These are phyloP conservation scores for Euzophera pinguis DNA, from an alignment of 2,888 invertebrate genomes.

Conservation along the genomic window DNA sequence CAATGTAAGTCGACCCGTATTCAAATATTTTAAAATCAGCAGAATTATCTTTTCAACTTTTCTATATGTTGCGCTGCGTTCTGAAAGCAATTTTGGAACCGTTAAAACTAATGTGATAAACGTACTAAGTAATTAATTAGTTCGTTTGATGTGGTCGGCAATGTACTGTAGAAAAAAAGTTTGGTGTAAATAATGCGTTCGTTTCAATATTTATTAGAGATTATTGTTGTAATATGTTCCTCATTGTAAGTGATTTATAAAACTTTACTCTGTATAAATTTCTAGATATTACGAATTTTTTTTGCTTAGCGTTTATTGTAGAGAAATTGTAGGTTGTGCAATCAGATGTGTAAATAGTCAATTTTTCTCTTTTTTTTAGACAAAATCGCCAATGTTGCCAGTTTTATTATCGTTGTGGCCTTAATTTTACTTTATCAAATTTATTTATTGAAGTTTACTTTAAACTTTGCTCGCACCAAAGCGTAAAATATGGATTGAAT, in stretches of 20 bases:
- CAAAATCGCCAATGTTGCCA: slow-evolving; percentile 27
- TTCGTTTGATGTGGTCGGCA: neutral
- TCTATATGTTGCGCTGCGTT: no score
- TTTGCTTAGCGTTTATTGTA: slow-evolving; percentile 28
- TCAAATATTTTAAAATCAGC: no score
- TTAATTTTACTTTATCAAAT: slow-evolving; percentile 6
- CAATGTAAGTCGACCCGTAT: no score
- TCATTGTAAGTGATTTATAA: slow-evolving; percentile 31
- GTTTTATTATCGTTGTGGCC: slow-evolving; percentile 14
- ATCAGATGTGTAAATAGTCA: slow-evolving; percentile 27
- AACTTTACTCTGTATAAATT: slow-evolving; percentile 28
- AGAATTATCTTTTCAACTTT: no score
- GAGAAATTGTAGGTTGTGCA: slow-evolving; percentile 29
- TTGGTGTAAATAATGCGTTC: neutral
- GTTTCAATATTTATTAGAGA: slow-evolving; percentile 2
- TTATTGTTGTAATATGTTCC: slow-evolving; percentile 25
- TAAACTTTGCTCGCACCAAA: no score
- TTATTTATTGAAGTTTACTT: neutral
- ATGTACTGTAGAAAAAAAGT: neutral
- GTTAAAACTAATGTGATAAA: no score
- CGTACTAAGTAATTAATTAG: neutral
- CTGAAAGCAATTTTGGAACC: no score
- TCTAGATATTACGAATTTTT: slow-evolving; percentile 21
- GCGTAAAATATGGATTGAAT: no score
- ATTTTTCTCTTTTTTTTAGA: slow-evolving; percentile 14